phyloP scores from a whole-genome alignment of 2,888 invertebrate genomes.

The Eremobia ochroleuca region DNA sequence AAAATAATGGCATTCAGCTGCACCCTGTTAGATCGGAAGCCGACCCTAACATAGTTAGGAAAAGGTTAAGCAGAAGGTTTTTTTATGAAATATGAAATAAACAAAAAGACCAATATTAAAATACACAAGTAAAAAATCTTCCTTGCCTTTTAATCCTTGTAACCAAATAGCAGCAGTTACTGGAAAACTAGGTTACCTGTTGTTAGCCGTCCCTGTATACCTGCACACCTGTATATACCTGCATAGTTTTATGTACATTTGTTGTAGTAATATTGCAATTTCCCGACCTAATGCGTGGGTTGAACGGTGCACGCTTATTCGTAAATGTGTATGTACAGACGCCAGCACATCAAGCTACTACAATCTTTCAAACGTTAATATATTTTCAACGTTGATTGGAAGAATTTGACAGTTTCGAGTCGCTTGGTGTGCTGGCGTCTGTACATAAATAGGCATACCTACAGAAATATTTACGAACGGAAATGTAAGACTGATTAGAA shows the following conservation, averaged over 20 bases:
- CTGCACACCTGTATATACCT: background rate
- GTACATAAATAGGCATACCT: too few species aligned
- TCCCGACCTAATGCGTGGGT: slow-evolving; percentile 19
- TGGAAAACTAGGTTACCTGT: slow-evolving; percentile 22
- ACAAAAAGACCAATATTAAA: background rate
- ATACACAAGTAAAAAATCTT: background rate
- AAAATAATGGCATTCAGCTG: too few species aligned
- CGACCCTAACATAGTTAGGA: background rate
- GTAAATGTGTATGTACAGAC: background rate
- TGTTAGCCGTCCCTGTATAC: background rate
- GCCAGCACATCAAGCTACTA: too few species aligned
- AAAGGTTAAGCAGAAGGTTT: background rate
- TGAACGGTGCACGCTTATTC: background rate
- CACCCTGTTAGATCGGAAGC: too few species aligned
- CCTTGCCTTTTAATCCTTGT: background rate
- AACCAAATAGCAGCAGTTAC: background rate
- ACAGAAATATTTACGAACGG: too few species aligned
- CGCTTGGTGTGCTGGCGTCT: too few species aligned
- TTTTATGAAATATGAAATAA: background rate
- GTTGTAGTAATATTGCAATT: slow-evolving; percentile 30
- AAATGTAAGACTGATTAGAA: background rate
- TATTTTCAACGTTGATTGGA: too few species aligned
- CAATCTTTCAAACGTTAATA: too few species aligned
- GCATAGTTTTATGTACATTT: background rate
- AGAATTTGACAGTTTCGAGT: too few species aligned